These are phyloP conservation scores for Drosophila pruinosa DNA, from an alignment of 1,140 invertebrate species.

Conservation along the genomic window DNA sequence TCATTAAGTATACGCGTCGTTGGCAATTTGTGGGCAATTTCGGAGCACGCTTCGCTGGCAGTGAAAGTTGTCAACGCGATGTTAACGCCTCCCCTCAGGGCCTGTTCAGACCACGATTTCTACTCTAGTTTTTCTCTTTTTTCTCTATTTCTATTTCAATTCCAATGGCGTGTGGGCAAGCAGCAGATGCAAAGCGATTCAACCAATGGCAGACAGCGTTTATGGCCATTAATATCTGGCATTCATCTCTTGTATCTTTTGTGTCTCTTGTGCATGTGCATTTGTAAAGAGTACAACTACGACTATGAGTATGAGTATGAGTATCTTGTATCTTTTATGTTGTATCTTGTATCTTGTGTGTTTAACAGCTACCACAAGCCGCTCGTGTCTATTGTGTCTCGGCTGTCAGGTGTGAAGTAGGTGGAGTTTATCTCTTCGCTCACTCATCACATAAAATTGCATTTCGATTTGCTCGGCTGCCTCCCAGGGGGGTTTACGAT, in stretches of 20 bases:
- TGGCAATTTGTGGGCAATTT: conserved; percentile 30
- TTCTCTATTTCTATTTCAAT: conserved; percentile 30
- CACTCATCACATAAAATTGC: conserved; percentile 20
- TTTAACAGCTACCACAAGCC: conserved; percentile 5
- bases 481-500: background rate
- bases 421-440: conserved; percentile 38
- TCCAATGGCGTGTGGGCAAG: conserved; percentile 32
- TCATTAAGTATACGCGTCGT: background rate
- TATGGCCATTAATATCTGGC: conserved; percentile 40
- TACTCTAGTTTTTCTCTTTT: conserved; percentile 32
- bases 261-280: conserved; percentile 26
- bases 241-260: conserved; percentile 25
- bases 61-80: conserved; percentile 47
- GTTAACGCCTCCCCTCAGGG: background rate
- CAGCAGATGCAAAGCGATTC: background rate
- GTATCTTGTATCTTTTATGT: conserved; percentile 21
- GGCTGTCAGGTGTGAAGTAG: conserved; percentile 47
- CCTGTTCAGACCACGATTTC: conserved; percentile 19
- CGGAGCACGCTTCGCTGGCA: conserved; percentile 35
- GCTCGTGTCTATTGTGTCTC: conserved; percentile 19
- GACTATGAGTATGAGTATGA: background rate
- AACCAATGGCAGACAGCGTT: conserved; percentile 33
- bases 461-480: conserved; percentile 35
- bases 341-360: conserved; percentile 33
- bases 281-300: background rate